Base-by-base conservation (phyloP, 2,888 invertebrate species). In the Cotesia congregata region DNA sequence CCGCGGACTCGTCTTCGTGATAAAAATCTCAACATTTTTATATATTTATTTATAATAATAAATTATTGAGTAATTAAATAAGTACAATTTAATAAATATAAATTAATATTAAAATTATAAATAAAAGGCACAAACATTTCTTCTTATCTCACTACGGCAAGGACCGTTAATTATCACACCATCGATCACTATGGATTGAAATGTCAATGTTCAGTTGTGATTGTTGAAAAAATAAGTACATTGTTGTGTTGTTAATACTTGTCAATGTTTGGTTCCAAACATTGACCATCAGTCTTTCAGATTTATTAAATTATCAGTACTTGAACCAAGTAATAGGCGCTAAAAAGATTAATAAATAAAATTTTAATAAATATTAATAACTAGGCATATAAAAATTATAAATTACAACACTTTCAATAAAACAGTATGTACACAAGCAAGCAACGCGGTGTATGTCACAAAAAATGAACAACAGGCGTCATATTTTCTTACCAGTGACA, bases 1-100 rank as follows among this genome's bases (percentile, higher is more conserved):
- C 87, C 86, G 78, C 89, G 88, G 75, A 85, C 89, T 80, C 89
- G 85, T 75, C 89, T 88, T 78, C 89, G 85, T 77, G 89, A 89
- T 74, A 89, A 80, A 80, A 89, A 89, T 81, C 89, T 86, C 84
- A 89, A 81, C 89, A 89, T 89, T 81, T 83, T 85, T 78, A 69
- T 69, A 72, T 15, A 61, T 75, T 6, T 41, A 68, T 61, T 75
- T 6, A 20, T 67, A 50, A 50, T 70, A 61, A 75, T 59, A 68
- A 67, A n/a, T 68, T 40, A 50, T 60, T 20, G 6, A 60, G 38
- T 30, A 70, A 60, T 50, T 12, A 60, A 5, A 38, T 30, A 59
- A 40, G n/a, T 39, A 40, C 12, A 39, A 40, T 67, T 50, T 12
- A 50, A 50, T 50, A 50, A 12, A 50, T 50, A 50, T 50, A 50